Base-by-base conservation (phyloP, 2,113 vertebrate species). In the Strix uralensis region DNA sequence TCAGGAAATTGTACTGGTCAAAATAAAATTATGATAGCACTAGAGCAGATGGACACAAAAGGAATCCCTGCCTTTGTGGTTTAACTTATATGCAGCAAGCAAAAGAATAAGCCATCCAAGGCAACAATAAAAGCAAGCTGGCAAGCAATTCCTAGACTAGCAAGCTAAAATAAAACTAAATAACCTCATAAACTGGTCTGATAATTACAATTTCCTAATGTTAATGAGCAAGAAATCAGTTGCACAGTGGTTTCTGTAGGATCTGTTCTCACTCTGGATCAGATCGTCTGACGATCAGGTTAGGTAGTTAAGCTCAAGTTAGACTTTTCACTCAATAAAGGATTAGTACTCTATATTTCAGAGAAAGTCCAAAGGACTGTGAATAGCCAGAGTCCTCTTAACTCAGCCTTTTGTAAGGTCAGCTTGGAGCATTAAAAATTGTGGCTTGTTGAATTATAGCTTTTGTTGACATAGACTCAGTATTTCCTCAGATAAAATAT, bases 401-500 rank as follows among this genome's bases (percentile, higher is more conserved):
- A 72, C 17, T 87, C 72, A 67, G 62, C 23, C 32, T 51, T 93
- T 73, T 77, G 36, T 51, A 77, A 85, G 51, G 71, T 86, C 86
- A 91, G 25, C 42, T 74, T 51, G 32, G 66, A 94, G 47, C 66
- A 91, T 58, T 91, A 89, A 81, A 75, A 87, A 19, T 44, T 73
- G 44, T 49, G 84, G 55, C 62, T 85, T 89, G 49, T 42, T 82
- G 59, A 94, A 86, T 82, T 80, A 85, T 5, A 78, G 46, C 49
- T 78, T 91, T 82, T 82, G 38, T 69, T 97, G 94, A 90, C 63
- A 81, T 18, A 82, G 78, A 79, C 46, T 65, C 81, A 90, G 5
- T 58, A 90, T 17, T 88, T 94, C 73, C 58, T 62, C 87, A 86
- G 42, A 86, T 90, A 72, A 94, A 95, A 78, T 70, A 88, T 26